These are phyloP conservation scores for Penelope pileata DNA, from an alignment of 2,113 vertebrate species.

Conservation along the genomic window DNA sequence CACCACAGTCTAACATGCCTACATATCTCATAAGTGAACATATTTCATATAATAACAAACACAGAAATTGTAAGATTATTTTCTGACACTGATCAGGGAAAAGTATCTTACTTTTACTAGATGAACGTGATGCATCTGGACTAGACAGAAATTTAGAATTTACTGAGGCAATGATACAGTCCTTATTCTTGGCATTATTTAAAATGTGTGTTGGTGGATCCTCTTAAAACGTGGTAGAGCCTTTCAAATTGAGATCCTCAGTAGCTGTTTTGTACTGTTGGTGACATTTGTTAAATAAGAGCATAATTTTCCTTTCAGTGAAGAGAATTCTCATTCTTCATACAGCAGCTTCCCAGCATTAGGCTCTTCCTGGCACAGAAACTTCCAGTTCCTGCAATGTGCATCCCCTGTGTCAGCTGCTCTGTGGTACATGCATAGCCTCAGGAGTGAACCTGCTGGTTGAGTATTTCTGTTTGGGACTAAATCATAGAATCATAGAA, in stretches of 20 bases:
- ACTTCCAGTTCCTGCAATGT: not conserved
- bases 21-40: not conserved
- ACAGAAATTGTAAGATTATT: not conserved
- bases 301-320: not conserved
- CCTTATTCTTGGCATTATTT: not conserved
- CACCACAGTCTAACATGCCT: not conserved
- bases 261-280: not conserved
- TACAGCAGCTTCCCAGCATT: not conserved
- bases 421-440: fast-evolving
- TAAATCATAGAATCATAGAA: too few species aligned
- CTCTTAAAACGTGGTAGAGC: not conserved
- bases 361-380: not conserved
- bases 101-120: not conserved
- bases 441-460: not conserved
- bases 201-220: fast-evolving
- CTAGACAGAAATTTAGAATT: not conserved
- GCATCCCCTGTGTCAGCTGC: not conserved
- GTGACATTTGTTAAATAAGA: not conserved
- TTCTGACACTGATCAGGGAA: not conserved
- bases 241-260: not conserved
- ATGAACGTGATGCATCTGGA: not conserved
- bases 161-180: not conserved
- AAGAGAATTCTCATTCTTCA: not conserved
- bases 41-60: not conserved
- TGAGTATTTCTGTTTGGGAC: not conserved